A percentile compares a stretch with the other conserved stretches of the same genome.
phyloP scores from a whole-genome alignment of 2,888 invertebrate genomes.

The Leptarthrus brevirostris region DNA sequence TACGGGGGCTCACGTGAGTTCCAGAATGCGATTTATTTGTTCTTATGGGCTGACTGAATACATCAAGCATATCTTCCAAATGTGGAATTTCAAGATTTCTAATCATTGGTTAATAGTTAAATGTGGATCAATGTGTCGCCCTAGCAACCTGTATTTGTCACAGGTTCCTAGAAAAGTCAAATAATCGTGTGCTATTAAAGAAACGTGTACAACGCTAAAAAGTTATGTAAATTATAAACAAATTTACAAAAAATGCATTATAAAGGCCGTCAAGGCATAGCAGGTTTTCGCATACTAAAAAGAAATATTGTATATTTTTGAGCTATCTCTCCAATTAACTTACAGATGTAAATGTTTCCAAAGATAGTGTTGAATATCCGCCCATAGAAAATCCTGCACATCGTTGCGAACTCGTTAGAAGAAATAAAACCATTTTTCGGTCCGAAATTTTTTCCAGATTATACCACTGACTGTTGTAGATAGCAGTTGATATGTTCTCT shows the following conservation, averaged over 20 bases:
- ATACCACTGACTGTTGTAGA: conserved; percentile 10
- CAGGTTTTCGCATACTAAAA: conserved; percentile 14
- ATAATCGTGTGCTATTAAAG: too few species aligned
- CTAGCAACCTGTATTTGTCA: too few species aligned
- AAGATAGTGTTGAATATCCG: background rate
- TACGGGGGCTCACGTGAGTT: too few species aligned
- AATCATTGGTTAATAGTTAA: too few species aligned
- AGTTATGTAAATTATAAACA: too few species aligned
- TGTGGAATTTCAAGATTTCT: too few species aligned
- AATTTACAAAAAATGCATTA: background rate
- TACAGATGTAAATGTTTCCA: conserved; percentile 7
- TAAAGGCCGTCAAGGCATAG: conserved; percentile 7
- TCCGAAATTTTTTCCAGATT: background rate
- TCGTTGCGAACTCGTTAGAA: background rate
- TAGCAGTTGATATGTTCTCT: background rate
- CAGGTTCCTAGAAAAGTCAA: too few species aligned
- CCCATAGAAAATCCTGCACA: conserved; percentile 14
- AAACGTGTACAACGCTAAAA: too few species aligned
- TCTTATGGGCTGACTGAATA: too few species aligned
- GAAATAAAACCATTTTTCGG: conserved; percentile 20
- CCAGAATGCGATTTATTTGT: too few species aligned
- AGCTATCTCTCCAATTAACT: background rate
- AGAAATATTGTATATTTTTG: background rate
- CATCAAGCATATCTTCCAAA: too few species aligned
- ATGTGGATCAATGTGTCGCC: too few species aligned